Evolutionary conservation across 2,797 vertebrate species (phyloP).

Genomic region (Gouania willdenowi): DNA sequence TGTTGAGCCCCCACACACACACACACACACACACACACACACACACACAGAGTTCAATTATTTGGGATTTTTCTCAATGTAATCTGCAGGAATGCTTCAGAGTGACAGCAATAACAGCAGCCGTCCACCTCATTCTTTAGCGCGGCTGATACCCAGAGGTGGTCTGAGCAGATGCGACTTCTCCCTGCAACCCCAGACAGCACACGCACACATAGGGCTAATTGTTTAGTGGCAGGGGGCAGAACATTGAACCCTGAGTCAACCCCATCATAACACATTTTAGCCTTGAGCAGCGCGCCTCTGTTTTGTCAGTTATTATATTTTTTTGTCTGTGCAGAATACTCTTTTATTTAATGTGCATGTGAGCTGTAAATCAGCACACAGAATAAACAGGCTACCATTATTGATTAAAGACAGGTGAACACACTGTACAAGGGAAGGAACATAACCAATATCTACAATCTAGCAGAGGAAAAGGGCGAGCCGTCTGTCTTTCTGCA

Average conservation of each 20-base stretch:
- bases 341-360: no score
- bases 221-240: constrained; percentile 52
- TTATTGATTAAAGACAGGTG: no score
- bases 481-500: background rate
- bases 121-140: constrained; percentile 6
- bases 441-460: no score
- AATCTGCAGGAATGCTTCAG: constrained; percentile 2
- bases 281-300: constrained; percentile 21
- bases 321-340: background rate
- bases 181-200: constrained; percentile 36
- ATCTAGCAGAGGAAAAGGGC: no score
- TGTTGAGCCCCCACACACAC: background rate
- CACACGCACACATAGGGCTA: constrained; percentile 36
- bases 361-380: no score
- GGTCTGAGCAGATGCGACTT: constrained; percentile 23
- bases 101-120: background rate
- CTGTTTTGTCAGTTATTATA: background rate
- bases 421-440: no score
- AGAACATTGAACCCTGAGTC: constrained; percentile 60
- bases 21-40: no score
- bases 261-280: constrained; percentile 56
- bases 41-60: background rate
- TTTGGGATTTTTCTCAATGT: constrained; percentile 2
- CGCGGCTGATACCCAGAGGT: constrained; percentile 14
- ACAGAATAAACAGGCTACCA: no score